Conservation (phyloP, 1,140 invertebrate species). For the Drosophila biarmipes region DNA sequence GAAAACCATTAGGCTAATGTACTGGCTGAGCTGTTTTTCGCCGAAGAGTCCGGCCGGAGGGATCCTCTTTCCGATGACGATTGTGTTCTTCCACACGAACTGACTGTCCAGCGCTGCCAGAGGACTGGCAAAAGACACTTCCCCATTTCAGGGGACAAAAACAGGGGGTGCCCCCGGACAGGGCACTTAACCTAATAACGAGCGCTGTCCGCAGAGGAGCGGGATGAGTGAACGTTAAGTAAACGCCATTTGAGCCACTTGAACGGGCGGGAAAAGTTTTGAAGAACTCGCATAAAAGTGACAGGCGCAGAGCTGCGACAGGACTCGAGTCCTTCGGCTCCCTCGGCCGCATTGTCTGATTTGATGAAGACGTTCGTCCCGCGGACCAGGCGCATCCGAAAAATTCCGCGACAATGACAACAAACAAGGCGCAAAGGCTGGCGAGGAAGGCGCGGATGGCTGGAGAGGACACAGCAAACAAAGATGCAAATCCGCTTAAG, state of each 20-base stretch:
- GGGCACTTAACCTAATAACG: constrained; percentile 80
- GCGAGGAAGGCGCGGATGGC: not conserved
- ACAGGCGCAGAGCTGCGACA: constrained; percentile 49
- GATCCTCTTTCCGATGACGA: constrained; percentile 10
- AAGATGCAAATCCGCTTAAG: constrained; percentile 84
- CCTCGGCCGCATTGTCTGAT: constrained; percentile 53
- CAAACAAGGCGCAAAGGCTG: constrained; percentile 53
- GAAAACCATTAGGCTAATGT: constrained; percentile 77
- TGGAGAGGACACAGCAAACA: constrained; percentile 46
- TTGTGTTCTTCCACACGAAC: not conserved
- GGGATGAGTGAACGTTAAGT: constrained; percentile 74
- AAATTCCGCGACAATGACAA: constrained; percentile 68
- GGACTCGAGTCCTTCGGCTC: constrained; percentile 9
- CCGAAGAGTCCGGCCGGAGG: not conserved
- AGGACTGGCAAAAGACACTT: constrained; percentile 12
- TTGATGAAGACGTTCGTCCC: constrained; percentile 70
- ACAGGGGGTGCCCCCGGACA: constrained; percentile 18
- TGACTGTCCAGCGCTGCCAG: not conserved
- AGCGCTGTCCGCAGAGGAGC: constrained; percentile 38
- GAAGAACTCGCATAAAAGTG: constrained; percentile 82
- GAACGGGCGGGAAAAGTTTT: constrained; percentile 56
- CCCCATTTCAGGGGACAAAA: not conserved
- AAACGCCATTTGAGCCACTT: constrained; percentile 69
- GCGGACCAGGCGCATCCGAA: constrained; percentile 28
- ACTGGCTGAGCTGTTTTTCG: constrained; percentile 23